Evolutionary conservation across 2,113 vertebrate genomes (phyloP).

Genomic region (Pyxicephalus adspersus): DNA sequence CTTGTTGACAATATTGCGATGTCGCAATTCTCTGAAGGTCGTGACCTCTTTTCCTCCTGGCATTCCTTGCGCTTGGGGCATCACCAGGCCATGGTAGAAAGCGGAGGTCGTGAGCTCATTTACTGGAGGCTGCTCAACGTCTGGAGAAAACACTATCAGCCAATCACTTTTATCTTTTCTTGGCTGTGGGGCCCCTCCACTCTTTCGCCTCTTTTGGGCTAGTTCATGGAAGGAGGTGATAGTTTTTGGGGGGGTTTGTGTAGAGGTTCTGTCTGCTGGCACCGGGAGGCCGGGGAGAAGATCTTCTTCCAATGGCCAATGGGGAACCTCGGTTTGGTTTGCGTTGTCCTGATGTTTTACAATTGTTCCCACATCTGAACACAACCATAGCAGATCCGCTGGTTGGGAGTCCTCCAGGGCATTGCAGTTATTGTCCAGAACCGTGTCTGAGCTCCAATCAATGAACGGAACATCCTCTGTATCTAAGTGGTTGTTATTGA

Average conservation of each 20-base stretch:
- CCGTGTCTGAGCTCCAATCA: fast-evolving
- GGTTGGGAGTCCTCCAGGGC: slow-evolving; percentile 10
- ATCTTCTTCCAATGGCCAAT: neutral
- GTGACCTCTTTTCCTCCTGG: slow-evolving; percentile 77
- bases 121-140: slow-evolving; percentile 75
- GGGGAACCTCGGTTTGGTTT: neutral
- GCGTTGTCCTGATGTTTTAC: neutral
- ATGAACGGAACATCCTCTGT: neutral
- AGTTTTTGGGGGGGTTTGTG: slow-evolving; percentile 60
- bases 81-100: slow-evolving; percentile 32
- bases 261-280: neutral
- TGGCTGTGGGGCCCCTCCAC: slow-evolving; percentile 61
- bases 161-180: slow-evolving; percentile 87
- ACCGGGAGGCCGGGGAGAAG: neutral
- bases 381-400: neutral
- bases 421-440: slow-evolving; percentile 75
- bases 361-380: slow-evolving; percentile 52
- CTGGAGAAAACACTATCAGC: slow-evolving; percentile 92
- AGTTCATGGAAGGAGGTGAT: slow-evolving; percentile 91
- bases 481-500: neutral
- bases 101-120: slow-evolving; percentile 61
- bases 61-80: neutral
- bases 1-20: slow-evolving; percentile 72
- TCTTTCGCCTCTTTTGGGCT: slow-evolving; percentile 81
- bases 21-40: slow-evolving; percentile 91